Evolutionary conservation across 2,113 vertebrate genomes (phyloP), one percentile per base, ranked within the genome.

Genomic region (Dasyprocta punctata): DNA sequence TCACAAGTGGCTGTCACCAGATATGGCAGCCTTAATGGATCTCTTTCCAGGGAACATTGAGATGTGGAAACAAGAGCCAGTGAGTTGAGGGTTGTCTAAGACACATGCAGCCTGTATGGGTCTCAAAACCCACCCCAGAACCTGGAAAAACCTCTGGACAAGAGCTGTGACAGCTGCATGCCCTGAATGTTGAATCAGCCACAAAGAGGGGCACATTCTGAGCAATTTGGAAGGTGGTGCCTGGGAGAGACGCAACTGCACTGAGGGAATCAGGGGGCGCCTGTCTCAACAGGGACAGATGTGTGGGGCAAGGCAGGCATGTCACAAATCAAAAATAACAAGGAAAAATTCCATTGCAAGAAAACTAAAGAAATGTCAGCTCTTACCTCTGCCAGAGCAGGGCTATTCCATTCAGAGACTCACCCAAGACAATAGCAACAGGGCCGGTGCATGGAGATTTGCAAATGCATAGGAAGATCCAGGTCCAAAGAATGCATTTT

Each of bases 281-380:
- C 87, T 77, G 41, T 49, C 54, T 47, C 36, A 4, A 60, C 41
- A 77, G 20, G 1, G 54, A 26, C 86, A 91, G 78, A 63, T 30
- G 52, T 56, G 88, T 54, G 28, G 63, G 86, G 69, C 38, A 61
- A 82, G 52, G 69, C 90, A 83, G 75, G 38, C 54, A 38, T 36
- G 20, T 92, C 93, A 95, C 56, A 69, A 93, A 90, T 92, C 87
- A 97, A 94, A 97, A 69, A 54, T 69, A 80, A 96, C 3, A 7
- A 86, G 88, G 85, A 94, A 96, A 96, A 95, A 96, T 33, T 69
- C 90, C 0, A 0, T 54, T 16, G 87, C 30, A n/a, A 77, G 88
- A 87, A 95, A 91, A 96, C 97, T 90, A 90, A 92, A 83, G 78
- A 85, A 89, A 92, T 7, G 17, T 77, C 67, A 86, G 83, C 90